These are phyloP conservation scores for Hippasteria phrygiana DNA, from an alignment of 53 echinoderm and acorn worm genomes.

Conservation along the genomic window DNA sequence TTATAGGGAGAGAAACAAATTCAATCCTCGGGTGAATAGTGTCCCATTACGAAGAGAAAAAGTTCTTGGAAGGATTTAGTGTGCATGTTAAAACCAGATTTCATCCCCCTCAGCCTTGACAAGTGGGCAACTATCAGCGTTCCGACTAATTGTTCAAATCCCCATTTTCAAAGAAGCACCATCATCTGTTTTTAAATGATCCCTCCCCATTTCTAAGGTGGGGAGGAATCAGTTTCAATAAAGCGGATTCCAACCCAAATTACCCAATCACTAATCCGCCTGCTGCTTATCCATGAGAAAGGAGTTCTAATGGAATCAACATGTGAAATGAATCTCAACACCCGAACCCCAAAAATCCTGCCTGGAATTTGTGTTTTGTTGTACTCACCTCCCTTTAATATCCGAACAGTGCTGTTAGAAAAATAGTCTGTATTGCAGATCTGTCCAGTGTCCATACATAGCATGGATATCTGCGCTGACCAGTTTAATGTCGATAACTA, in stretches of 20 bases:
- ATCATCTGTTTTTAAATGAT: slow-evolving; percentile 41
- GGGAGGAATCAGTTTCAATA: slow-evolving; percentile 44
- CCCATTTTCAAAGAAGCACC: slow-evolving; percentile 1
- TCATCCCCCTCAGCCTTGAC: background rate
- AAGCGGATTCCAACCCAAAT: slow-evolving; percentile 15
- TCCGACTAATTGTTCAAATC: slow-evolving; percentile 5
- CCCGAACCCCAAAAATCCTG: slow-evolving; percentile 10
- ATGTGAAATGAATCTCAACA: background rate
- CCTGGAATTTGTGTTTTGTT: slow-evolving; percentile 32
- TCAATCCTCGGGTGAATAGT: background rate
- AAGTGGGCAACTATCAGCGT: slow-evolving; percentile 20
- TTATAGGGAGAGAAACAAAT: too few species aligned
- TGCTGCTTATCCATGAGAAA: slow-evolving; percentile 7
- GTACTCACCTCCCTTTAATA: slow-evolving; percentile 9
- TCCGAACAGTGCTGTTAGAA: too few species aligned
- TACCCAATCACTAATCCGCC: background rate
- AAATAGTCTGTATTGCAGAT: too few species aligned
- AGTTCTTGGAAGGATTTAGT: slow-evolving; percentile 2
- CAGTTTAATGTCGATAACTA: too few species aligned
- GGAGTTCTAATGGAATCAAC: background rate
- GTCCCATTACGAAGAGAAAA: background rate
- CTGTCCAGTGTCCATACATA: background rate
- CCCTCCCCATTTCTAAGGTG: slow-evolving; percentile 7
- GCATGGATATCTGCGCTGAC: background rate
- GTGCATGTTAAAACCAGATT: background rate